These are phyloP conservation scores for Tonatia bakeri DNA, from an alignment of 2,113 vertebrate genomes.

Conservation along the genomic window DNA sequence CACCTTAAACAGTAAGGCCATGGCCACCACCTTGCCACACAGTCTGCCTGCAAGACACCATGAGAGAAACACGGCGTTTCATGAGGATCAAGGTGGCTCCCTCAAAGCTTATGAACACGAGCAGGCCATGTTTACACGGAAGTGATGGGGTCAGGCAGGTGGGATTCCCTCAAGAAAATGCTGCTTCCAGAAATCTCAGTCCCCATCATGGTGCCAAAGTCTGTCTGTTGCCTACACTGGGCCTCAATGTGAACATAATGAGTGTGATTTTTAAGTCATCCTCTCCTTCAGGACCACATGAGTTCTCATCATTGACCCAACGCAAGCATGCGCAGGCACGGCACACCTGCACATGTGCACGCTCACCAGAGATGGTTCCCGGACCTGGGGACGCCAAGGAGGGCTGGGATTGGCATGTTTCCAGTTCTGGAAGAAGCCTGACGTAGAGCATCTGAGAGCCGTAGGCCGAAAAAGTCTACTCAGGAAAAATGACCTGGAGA, in stretches of 20 bases:
- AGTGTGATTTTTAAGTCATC: background rate
- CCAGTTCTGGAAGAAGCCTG: background rate
- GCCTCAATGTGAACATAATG: background rate
- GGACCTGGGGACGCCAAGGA: background rate
- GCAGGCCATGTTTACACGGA: too few species aligned
- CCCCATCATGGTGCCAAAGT: background rate
- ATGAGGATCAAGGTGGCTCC: too few species aligned
- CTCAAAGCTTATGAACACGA: too few species aligned
- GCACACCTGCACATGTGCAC: background rate
- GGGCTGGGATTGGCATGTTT: background rate
- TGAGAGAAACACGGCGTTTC: too few species aligned
- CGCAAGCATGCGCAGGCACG: background rate
- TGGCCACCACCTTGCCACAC: too few species aligned
- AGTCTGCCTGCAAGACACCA: too few species aligned
- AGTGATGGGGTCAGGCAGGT: too few species aligned
- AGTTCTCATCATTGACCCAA: background rate
- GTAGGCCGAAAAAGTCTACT: background rate
- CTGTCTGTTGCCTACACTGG: background rate
- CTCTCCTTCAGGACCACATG: background rate
- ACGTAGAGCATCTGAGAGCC: background rate
- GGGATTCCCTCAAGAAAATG: too few species aligned
- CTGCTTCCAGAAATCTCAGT: too few species aligned
- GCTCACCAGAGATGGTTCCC: background rate
- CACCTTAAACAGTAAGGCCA: too few species aligned
- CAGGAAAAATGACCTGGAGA: background rate